Evolutionary conservation across 2,888 invertebrate species (phyloP), one percentile per base, ranked within the genome.

Genomic region (Masnerella sp.): DNA sequence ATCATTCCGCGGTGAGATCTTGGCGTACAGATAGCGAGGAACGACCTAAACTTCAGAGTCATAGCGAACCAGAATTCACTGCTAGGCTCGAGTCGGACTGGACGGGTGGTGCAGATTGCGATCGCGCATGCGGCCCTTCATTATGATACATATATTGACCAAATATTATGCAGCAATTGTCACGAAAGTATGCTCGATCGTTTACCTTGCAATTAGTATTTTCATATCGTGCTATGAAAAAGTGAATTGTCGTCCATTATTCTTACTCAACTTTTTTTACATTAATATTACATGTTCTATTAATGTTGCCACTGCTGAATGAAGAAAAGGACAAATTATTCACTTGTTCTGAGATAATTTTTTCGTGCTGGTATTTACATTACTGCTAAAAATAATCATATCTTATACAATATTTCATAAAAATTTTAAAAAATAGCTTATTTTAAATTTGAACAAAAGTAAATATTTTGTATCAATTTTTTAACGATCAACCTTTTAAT

Each of bases 1-100:
- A 87, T 87, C 87, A 87, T 86, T 86, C 84, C 83, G 80, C 81
- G 80, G 80, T 77, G 82, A 87, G 87, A 87, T 87, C 86, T 82
- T 82, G 80, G 78, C 80, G 79, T 74, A 65, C 80, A 84, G 87
- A 87, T 87, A 86, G 79, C 79, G 70, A 73, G 73, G 81, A 76
- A 80, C 78, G 76, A 79, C 78, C 79, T 79, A 84, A 84, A 83
- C 79, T 82, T 62, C 78, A 82, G 76, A 84, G 84, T 84, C 84
- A 84, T 84, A 84, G 80, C 78, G 81, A 81, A 80, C 79, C 78
- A 79, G 76, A 76, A 72, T 73, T 64, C 67, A 62, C 54, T 15
- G 54, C 71, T 62, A 47, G n/a, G 64, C 58, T 36, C 64, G 59
- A 38, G 58, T 68, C 51, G 12, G 68, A 74, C 72, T 70, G 74